Evolutionary conservation across 2,797 vertebrate species (phyloP).

Genomic region (Sandelia bainsii): DNA sequence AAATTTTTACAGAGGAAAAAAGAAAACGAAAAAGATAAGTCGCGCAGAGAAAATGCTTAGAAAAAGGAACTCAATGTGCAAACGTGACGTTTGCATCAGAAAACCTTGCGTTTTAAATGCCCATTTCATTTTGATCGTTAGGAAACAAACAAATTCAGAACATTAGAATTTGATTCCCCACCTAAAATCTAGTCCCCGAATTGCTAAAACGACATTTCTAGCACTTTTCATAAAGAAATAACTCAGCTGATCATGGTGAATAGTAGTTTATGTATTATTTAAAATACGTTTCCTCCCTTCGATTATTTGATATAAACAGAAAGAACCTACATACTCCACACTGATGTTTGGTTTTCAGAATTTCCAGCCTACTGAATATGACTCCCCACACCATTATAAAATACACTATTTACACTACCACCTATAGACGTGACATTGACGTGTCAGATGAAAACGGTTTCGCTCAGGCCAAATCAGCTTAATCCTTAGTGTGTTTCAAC

Average conservation of each 20-base stretch:
- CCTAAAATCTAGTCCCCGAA: fast-evolving
- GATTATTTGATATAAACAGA: background rate
- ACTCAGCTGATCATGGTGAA: background rate
- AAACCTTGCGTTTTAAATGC: background rate
- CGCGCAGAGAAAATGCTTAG: background rate
- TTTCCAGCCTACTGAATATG: background rate
- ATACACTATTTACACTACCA: background rate
- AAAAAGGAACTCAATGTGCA: background rate
- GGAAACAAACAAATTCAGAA: background rate
- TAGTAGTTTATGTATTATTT: background rate
- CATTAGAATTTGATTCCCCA: background rate
- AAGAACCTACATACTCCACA: background rate
- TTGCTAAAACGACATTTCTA: no score
- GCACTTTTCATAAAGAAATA: background rate
- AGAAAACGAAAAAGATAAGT: background rate
- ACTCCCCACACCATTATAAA: background rate
- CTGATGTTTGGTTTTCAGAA: background rate
- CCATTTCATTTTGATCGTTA: background rate
- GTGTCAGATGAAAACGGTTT: no score
- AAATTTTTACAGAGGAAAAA: background rate
- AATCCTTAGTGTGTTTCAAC: no score
- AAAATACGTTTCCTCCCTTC: background rate
- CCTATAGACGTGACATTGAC: no score
- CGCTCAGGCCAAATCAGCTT: no score
- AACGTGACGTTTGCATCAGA: background rate